Conservation (phyloP, 1,140 invertebrate species). For the Triops longicaudatus region DNA sequence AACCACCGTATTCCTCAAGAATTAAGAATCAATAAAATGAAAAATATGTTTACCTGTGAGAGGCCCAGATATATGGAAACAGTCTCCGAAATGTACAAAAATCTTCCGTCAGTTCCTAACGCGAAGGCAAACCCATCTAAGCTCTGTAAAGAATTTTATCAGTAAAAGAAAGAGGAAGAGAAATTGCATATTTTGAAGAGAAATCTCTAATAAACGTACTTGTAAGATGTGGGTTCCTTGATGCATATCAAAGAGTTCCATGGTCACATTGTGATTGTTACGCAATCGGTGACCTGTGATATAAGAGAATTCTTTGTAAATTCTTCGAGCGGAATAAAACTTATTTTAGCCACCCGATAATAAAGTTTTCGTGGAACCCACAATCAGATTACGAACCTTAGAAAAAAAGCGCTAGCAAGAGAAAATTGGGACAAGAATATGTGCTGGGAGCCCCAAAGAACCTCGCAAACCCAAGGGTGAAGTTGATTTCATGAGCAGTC, state of each 20-base stretch:
- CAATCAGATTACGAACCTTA: not conserved
- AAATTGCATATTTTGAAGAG: not conserved
- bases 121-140: constrained; percentile 93
- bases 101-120: constrained; percentile 86
- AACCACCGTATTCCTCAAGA: too few relatives aligned
- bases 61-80: constrained; percentile 97
- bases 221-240: constrained; percentile 95
- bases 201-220: constrained; percentile 47
- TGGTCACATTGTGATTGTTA: constrained; percentile 49
- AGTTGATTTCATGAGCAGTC: not conserved
- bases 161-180: constrained; percentile 12
- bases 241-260: constrained; percentile 88
- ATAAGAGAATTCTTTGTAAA: not conserved
- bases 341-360: constrained; percentile 4
- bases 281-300: constrained; percentile 31
- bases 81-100: constrained; percentile 97
- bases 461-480: not conserved
- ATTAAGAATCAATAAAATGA: not conserved
- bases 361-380: not conserved
- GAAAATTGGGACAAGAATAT: not conserved
- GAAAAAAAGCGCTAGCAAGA: not conserved
- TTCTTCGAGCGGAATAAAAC: not conserved
- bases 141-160: constrained; percentile 55
- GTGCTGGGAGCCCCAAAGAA: not conserved
- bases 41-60: constrained; percentile 70